Base-by-base conservation (phyloP, 2,888 invertebrate species). In the Meteorus cinctellus region DNA sequence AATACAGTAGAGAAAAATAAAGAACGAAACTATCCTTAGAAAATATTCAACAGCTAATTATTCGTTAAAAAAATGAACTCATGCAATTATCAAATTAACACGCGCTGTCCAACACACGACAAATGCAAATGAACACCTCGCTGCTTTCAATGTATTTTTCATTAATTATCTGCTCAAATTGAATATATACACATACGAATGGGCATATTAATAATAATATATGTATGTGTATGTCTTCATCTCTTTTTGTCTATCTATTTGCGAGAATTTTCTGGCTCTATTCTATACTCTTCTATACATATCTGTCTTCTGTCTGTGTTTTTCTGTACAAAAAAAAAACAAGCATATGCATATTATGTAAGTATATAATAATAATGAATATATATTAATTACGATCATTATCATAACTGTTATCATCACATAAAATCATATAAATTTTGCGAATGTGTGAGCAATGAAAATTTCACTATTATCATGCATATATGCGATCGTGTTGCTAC, bases 71-170 rank as follows among this genome's bases (percentile, higher is more conserved):
- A 34, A 63, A 62, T 70, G 19, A 16, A 75, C 48, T 55, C 51
- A 68, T 55, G 16, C 14, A 27, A 4, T n/a, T 62, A n/a, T 45
- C 16, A 12, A 63, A 34, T 24, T 34, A 76, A 82, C 82, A 84
- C 81, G 81, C 79, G 81, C 84, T 80, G 78, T 81, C 79, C 78
- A 81, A 85, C 84, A 86, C 85, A 84, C 78, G 81, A 84, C 84
- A 82, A 83, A 86, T 86, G 87, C 88, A 86, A 88, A 59, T 55
- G 77, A 88, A 88, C 87, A 88, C 88, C 82, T 87, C 86, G 88
- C 88, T 88, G 89, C 89, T 89, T 89, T 89, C 87, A 87, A 78
- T 89, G 89, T 89, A 82, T 86, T 88, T 55, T 55, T 85, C 87
- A 84, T 86, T 86, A 86, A 86, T 81, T 84, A 81, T 80, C 75